These are phyloP conservation scores for Cotesia vestalis DNA, from an alignment of 1,140 invertebrate species.

Conservation along the genomic window DNA sequence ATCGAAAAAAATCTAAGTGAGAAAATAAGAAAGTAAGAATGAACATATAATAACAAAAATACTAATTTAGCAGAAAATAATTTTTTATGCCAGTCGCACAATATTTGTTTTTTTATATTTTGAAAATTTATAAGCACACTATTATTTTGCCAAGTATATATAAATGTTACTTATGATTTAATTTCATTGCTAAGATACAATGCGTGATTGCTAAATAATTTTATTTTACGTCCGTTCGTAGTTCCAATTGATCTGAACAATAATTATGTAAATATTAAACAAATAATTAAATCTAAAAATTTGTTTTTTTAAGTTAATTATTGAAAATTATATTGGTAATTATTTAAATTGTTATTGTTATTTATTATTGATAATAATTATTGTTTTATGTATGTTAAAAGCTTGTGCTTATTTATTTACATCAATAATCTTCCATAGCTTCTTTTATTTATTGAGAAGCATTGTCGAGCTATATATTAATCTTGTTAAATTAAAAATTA, in stretches of 20 bases:
- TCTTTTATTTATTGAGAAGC: conserved; percentile 1
- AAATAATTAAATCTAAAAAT: conserved; percentile 2
- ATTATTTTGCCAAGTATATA: no score
- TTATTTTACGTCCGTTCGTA: conserved; percentile 25
- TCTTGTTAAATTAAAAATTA: conserved; percentile 12
- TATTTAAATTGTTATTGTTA: conserved; percentile 7
- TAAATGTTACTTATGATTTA: neutral
- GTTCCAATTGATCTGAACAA: conserved; percentile 29
- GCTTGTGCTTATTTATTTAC: neutral
- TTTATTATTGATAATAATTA: conserved; percentile 3
- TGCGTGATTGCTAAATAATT: conserved; percentile 8
- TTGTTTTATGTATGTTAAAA: conserved; percentile 15
- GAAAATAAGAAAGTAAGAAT: neutral
- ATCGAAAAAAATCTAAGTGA: conserved; percentile 8
- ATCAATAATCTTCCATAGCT: conserved; percentile 14
- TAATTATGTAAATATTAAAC: conserved; percentile 19
- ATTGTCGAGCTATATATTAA: neutral
- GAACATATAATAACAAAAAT: conserved; percentile 10
- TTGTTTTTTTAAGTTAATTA: neutral
- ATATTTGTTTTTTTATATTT: conserved; percentile 10
- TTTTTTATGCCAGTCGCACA: conserved; percentile 27
- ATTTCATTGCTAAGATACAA: no score
- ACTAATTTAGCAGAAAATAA: conserved; percentile 7
- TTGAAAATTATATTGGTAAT: neutral
- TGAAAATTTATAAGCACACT: neutral